These are phyloP conservation scores for Misgurnus mizolepis DNA, from an alignment of 2,113 vertebrate species.

Conservation along the genomic window DNA sequence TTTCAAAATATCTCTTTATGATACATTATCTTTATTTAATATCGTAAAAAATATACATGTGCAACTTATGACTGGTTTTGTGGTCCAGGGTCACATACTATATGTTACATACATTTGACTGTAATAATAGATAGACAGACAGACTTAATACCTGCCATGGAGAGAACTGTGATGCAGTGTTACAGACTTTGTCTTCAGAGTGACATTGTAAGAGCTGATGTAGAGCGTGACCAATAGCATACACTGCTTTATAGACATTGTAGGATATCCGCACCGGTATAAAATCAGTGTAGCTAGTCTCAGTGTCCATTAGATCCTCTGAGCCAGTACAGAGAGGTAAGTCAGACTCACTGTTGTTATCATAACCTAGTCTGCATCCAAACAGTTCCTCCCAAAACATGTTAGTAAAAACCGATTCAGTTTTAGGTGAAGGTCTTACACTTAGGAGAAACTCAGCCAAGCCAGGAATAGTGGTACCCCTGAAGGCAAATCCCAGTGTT, in stretches of 20 bases:
- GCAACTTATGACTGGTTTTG: too few relatives aligned
- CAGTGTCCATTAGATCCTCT: conserved; percentile 63
- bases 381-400: conserved; percentile 78
- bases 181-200: conserved; percentile 53
- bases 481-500: conserved; percentile 73
- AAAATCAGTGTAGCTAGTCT: conserved; percentile 69
- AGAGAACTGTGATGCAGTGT: conserved; percentile 53
- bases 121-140: too few relatives aligned
- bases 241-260: conserved; percentile 76
- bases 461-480: conserved; percentile 57
- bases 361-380: conserved; percentile 64
- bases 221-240: conserved; percentile 69
- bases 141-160: conserved; percentile 61
- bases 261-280: conserved; percentile 72
- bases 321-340: conserved; percentile 65
- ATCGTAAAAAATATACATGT: too few relatives aligned
- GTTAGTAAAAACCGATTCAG: conserved; percentile 67
- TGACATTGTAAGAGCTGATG: conserved; percentile 66
- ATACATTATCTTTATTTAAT: too few relatives aligned
- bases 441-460: conserved; percentile 62
- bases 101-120: too few relatives aligned
- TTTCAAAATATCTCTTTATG: too few relatives aligned
- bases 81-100: too few relatives aligned
- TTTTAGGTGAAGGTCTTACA: conserved; percentile 62
- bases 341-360: neutral